Evolutionary conservation across 2,888 invertebrate genomes (phyloP).

Genomic region (Himalopsyche japonica): DNA sequence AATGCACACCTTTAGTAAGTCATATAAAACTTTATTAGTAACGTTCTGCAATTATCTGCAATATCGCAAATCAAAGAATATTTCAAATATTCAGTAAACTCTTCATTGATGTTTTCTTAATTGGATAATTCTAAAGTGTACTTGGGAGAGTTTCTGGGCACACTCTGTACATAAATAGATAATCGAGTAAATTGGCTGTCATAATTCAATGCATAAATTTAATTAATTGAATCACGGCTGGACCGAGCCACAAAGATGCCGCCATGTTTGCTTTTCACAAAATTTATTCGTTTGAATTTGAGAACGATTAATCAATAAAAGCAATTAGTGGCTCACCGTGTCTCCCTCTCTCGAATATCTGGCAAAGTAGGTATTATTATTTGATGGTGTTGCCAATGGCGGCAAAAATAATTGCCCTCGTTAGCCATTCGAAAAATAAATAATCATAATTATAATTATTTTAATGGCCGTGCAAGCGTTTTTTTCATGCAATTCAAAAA

Average conservation of each 20-base stretch:
- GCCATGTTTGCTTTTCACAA: slow-evolving; percentile 30
- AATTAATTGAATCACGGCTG: slow-evolving; percentile 37
- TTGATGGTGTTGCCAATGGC: slow-evolving; percentile 11
- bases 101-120: no score
- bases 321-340: slow-evolving; percentile 32
- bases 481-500: background rate
- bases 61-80: no score
- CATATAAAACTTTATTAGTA: no score
- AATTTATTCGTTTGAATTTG: slow-evolving; percentile 37
- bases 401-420: background rate
- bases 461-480: background rate
- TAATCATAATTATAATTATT: background rate
- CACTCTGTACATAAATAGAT: background rate
- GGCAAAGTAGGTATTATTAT: background rate
- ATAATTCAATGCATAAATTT: slow-evolving; percentile 38
- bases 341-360: background rate
- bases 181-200: slow-evolving; percentile 38
- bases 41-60: no score
- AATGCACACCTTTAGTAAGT: no score
- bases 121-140: no score
- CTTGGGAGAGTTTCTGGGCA: background rate
- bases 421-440: background rate
- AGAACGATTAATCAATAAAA: slow-evolving; percentile 38
- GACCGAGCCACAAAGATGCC: slow-evolving; percentile 31
- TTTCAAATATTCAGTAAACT: no score